Base-by-base conservation (phyloP, 1,140 invertebrate genomes). In the Heliconius eleuchia region DNA sequence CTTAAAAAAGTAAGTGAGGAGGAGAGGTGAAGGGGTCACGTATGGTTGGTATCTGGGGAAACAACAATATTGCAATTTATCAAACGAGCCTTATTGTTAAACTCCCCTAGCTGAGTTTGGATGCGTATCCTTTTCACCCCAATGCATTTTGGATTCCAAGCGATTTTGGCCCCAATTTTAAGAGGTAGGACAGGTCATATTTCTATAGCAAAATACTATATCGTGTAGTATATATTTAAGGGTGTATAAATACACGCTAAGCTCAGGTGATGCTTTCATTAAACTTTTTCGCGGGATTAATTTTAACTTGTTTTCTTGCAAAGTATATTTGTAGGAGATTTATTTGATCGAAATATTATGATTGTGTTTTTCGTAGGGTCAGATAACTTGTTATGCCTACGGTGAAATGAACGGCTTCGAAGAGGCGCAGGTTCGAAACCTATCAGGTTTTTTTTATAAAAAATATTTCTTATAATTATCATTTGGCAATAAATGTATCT, bases 31-130 rank as follows among this genome's bases (percentile, higher is more conserved):
- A 77, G 77, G 71, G 87, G 81, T 87, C 87, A 81, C 78, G 66
- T 72, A 70, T 79, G 78, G 82, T 86, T 86, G 87, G 73, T 84
- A 85, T 85, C 84, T 82, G 76, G 79, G 82, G 86, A 77, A 86
- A 82, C 84, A 88, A 92, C 90, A 92, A 93, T 93, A 91, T 91
- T 86, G 90, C 91, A 93, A 93, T 93, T 93, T 92, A 90, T 92
- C 91, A 93, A 93, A 93, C 88, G 91, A 93, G 88, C 84, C 86
- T 84, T 89, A 93, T 93, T 93, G 91, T 93, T 84, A 87, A 37
- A 81, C 87, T 81, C 90, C 89, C 88, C 88, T 88, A 83, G 84
- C 84, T 74, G 76, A 81, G 84, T 84, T 88, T 82, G 83, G 84
- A 83, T 85, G 85, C 85, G 85, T 85, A 88, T 85, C 85, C 87